A percentile compares a stretch with the other conserved stretches of the same genome.
Conservation (phyloP, 2,113 vertebrate species). For the Pagrus major region DNA sequence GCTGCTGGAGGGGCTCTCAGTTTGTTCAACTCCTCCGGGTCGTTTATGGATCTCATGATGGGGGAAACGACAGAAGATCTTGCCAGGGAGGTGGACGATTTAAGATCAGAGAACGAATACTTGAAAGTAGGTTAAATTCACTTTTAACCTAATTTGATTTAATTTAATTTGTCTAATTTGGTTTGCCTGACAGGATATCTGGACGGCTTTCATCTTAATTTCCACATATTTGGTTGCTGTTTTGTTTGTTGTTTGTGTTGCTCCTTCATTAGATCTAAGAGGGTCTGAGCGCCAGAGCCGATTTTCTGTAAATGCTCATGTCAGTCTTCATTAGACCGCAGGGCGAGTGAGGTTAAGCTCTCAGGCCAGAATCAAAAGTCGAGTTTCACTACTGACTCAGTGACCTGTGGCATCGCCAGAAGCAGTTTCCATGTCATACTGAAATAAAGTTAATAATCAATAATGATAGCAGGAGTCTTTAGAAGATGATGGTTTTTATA, state of each 20-base stretch:
- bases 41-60: slow-evolving; percentile 86
- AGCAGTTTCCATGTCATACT: not conserved
- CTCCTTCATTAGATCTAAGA: not conserved
- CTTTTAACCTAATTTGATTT: not conserved
- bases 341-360: not conserved
- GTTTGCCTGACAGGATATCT: slow-evolving; percentile 4
- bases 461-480: not conserved
- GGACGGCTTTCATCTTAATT: not conserved
- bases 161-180: not conserved
- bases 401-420: not conserved
- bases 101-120: slow-evolving; percentile 98
- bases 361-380: slow-evolving; percentile 20
- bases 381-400: not conserved
- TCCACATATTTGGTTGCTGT: not conserved
- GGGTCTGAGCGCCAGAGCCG: slow-evolving; percentile 31
- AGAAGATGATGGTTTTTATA: not conserved
- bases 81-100: slow-evolving; percentile 92
- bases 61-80: slow-evolving; percentile 87
- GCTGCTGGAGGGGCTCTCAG: slow-evolving; percentile 78
- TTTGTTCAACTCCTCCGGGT: slow-evolving; percentile 35
- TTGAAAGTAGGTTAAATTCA: slow-evolving; percentile 88
- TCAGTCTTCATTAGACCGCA: slow-evolving; percentile 46
- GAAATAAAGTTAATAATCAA: not conserved
- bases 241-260: not conserved
- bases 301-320: slow-evolving; percentile 46